Evolutionary conservation across 1,140 invertebrate genomes (phyloP).

Genomic region (Drosophila ohnishii): DNA sequence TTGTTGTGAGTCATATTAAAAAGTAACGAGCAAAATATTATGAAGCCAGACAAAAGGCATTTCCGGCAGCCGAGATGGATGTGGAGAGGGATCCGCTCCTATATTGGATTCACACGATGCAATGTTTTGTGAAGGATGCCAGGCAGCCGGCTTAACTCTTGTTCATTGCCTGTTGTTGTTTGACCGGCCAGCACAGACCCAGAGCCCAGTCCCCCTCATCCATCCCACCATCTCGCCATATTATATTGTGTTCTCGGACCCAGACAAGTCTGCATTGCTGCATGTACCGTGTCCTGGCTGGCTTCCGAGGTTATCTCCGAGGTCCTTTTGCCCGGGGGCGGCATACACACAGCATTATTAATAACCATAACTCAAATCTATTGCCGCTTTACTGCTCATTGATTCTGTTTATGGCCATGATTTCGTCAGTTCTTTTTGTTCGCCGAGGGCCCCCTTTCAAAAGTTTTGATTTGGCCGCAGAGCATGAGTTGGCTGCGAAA

Average conservation of each 20-base stretch:
- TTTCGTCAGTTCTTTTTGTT: constrained; percentile 53
- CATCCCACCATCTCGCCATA: constrained; percentile 45
- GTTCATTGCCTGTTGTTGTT: constrained; percentile 58
- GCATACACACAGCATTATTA: constrained; percentile 61
- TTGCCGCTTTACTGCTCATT: constrained; percentile 80
- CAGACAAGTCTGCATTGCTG: constrained; percentile 79
- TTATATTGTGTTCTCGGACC: constrained; percentile 72
- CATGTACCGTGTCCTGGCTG: constrained; percentile 59
- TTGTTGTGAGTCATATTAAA: constrained; percentile 80
- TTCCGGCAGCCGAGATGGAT: constrained; percentile 54
- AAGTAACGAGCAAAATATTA: constrained; percentile 81
- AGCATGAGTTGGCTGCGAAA: not conserved
- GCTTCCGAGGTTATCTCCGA: constrained; percentile 33
- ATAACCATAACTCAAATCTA: constrained; percentile 81
- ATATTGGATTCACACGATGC: constrained; percentile 78
- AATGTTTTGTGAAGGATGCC: constrained; percentile 49
- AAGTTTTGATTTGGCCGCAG: constrained; percentile 62
- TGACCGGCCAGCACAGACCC: constrained; percentile 28
- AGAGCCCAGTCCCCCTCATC: not conserved
- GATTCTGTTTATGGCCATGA: constrained; percentile 72
- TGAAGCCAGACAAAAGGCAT: constrained; percentile 79
- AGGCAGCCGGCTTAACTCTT: constrained; percentile 51
- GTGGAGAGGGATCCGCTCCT: constrained; percentile 24
- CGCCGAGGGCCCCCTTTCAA: constrained; percentile 14
- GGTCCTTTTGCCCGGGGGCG: constrained; percentile 23